A percentile compares a stretch with the other conserved stretches of the same genome.
These are phyloP conservation scores for Sclerurus mexicanus DNA, from an alignment of 2,113 vertebrate genomes.

Conservation along the genomic window DNA sequence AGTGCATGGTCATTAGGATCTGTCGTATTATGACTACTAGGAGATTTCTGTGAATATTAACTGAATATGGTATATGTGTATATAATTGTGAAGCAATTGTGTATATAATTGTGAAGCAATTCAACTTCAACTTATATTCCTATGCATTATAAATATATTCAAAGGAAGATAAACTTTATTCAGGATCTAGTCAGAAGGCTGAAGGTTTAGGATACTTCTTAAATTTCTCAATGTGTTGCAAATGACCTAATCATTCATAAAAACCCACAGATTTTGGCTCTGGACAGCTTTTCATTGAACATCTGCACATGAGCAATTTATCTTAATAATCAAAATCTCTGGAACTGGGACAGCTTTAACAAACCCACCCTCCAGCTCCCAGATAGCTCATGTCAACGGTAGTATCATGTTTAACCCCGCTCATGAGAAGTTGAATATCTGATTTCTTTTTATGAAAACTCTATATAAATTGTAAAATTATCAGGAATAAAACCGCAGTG, in stretches of 20 bases:
- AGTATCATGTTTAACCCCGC: not conserved
- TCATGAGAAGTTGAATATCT: not conserved
- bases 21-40: not conserved
- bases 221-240: not conserved
- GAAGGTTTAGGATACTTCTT: not conserved
- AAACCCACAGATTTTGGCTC: not conserved
- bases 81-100: not conserved
- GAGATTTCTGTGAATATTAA: not conserved
- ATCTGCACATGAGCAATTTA: not conserved
- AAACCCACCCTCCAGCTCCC: not conserved
- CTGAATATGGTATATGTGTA: not conserved
- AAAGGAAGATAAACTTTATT: not conserved
- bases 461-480: not conserved
- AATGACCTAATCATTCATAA: not conserved
- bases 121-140: not conserved
- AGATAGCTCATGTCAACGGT: not conserved
- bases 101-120: not conserved
- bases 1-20: fast-evolving
- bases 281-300: not conserved
- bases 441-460: not conserved
- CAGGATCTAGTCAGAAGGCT: not conserved
- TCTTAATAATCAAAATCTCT: not conserved
- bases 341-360: not conserved
- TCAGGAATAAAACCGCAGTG: not conserved
- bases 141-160: not conserved